Evolutionary conservation across 1,140 invertebrate species (phyloP).

Genomic region (Papilio glaucus): DNA sequence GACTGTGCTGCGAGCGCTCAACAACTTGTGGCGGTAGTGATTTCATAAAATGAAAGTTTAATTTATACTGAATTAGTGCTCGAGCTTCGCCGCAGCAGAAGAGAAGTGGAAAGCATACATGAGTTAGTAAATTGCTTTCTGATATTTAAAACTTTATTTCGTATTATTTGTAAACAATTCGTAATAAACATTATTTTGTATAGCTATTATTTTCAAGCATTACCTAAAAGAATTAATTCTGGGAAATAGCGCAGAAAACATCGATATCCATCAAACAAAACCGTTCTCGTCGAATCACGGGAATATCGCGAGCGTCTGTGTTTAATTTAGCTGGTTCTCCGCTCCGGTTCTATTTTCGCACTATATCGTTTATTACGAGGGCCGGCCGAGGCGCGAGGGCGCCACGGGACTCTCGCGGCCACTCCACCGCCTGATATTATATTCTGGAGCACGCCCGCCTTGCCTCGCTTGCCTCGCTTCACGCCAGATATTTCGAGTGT

Average conservation of each 20-base stretch:
- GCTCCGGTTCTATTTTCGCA: constrained; percentile 77
- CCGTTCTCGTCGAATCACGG: constrained; percentile 58
- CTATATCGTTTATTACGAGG: constrained; percentile 74
- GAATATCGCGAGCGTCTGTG: constrained; percentile 64
- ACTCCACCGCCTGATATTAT: constrained; percentile 79
- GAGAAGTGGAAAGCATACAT: background rate
- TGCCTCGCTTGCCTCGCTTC: constrained; percentile 67
- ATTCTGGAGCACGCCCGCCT: constrained; percentile 79
- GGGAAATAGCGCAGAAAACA: constrained; percentile 42
- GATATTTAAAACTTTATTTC: background rate
- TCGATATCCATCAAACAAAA: constrained; percentile 66
- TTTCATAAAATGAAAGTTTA: constrained; percentile 33
- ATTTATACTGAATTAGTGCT: constrained; percentile 32
- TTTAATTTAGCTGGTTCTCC: constrained; percentile 74
- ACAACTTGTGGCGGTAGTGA: constrained; percentile 30
- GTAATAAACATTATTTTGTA: constrained; percentile 53
- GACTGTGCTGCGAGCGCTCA: background rate
- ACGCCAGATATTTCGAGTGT: constrained; percentile 79
- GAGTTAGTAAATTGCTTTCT: constrained; percentile 19
- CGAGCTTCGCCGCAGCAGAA: background rate
- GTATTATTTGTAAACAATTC: background rate
- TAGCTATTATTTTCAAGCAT: constrained; percentile 55
- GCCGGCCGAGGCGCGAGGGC: constrained; percentile 54
- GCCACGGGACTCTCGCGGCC: constrained; percentile 63
- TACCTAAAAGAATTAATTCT: background rate